Evolutionary conservation across 2,113 vertebrate genomes (phyloP).

Genomic region (Struthidea cinerea): DNA sequence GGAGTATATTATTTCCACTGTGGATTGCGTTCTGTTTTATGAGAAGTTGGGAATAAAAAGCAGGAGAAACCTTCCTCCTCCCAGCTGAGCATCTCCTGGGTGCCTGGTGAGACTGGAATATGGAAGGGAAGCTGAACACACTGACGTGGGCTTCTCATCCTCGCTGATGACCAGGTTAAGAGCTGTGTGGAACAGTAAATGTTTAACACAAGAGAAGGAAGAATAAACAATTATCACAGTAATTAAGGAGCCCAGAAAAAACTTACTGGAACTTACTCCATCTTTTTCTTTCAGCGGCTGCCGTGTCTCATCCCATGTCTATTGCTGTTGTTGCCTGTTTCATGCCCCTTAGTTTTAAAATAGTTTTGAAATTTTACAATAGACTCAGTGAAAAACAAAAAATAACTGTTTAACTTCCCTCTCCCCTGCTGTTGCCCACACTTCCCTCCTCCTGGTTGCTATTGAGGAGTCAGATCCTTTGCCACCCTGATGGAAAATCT

Average conservation of each 20-base stretch:
- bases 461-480: neutral
- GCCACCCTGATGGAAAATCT: neutral
- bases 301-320: rapidly evolving
- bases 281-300: neutral
- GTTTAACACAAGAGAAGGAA: neutral
- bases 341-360: neutral
- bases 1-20: neutral
- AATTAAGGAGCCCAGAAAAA: neutral
- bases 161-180: neutral
- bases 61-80: neutral
- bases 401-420: neutral
- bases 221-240: neutral
- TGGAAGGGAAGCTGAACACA: neutral
- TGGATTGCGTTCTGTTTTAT: neutral
- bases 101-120: neutral
- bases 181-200: neutral
- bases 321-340: neutral
- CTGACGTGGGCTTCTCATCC: rapidly evolving
- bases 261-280: neutral
- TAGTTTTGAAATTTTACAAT: neutral
- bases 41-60: neutral
- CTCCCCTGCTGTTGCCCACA: neutral
- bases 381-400: neutral
- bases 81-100: neutral
- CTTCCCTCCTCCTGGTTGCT: neutral